Evolutionary conservation across 2,888 invertebrate genomes (phyloP).

Genomic region (Pseudolycoriella hygida): DNA sequence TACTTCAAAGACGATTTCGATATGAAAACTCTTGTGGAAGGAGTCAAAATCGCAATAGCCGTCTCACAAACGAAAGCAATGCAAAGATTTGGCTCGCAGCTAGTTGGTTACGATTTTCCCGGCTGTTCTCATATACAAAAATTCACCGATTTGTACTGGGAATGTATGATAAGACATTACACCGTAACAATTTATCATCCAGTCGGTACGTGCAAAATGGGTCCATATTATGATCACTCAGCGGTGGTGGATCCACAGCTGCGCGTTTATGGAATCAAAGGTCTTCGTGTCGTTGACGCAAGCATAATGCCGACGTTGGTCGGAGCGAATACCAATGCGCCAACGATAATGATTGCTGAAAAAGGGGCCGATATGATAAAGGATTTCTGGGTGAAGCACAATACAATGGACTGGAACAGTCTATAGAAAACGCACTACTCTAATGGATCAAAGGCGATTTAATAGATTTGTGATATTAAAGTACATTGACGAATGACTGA

Average conservation of each 20-base stretch:
- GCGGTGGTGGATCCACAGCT: constrained; percentile 71
- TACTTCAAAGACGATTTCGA: constrained; percentile 72
- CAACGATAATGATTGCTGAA: constrained; percentile 78
- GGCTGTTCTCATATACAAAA: constrained; percentile 50
- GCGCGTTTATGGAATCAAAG: constrained; percentile 60
- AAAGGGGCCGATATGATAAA: constrained; percentile 80
- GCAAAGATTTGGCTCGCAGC: constrained; percentile 48
- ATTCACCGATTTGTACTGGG: constrained; percentile 65
- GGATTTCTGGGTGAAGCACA: constrained; percentile 55
- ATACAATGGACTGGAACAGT: constrained; percentile 12
- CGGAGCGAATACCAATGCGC: constrained; percentile 74
- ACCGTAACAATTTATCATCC: constrained; percentile 76
- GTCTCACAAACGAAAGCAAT: constrained; percentile 66
- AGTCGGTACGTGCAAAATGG: constrained; percentile 79
- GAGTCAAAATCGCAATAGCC: constrained; percentile 67
- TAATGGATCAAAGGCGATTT: too few species aligned
- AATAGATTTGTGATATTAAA: too few species aligned
- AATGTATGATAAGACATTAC: constrained; percentile 71
- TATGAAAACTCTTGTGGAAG: constrained; percentile 61
- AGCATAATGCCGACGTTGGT: constrained; percentile 76
- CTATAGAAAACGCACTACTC: too few species aligned
- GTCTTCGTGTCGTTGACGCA: constrained; percentile 65
- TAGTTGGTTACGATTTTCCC: constrained; percentile 56
- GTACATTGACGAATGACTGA: too few species aligned
- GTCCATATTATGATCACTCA: constrained; percentile 65